These are phyloP conservation scores for Dendrophyllia cribrosa DNA, from an alignment of 64 coral and sea anemone species.

Conservation along the genomic window DNA sequence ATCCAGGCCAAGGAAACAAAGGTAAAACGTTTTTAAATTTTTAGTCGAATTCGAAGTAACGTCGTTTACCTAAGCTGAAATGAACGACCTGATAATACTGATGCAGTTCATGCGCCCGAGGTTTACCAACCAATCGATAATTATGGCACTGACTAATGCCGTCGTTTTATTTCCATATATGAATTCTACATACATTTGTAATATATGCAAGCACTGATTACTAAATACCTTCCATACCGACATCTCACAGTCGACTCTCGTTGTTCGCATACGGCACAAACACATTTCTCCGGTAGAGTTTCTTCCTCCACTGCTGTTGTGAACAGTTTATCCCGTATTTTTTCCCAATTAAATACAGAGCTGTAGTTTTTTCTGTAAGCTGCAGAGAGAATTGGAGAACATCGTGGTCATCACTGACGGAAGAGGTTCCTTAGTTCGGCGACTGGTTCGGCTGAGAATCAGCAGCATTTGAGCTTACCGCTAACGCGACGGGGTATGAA, in stretches of 20 bases:
- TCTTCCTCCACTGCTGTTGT: constrained; percentile 34
- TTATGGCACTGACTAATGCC: too few relatives aligned
- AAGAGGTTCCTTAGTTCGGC: background rate
- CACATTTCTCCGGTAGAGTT: constrained; percentile 1
- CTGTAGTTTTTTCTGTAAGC: constrained; percentile 14
- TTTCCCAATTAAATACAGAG: constrained; percentile 31
- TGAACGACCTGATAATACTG: too few relatives aligned
- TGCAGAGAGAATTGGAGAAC: constrained; percentile 10
- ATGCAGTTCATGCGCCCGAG: too few relatives aligned
- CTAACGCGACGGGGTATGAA: background rate
- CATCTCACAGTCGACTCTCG: constrained; percentile 33
- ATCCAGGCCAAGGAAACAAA: too few relatives aligned
- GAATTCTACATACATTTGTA: too few relatives aligned
- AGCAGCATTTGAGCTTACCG: background rate
- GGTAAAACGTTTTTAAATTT: too few relatives aligned
- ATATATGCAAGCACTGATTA: too few relatives aligned
- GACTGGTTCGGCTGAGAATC: constrained; percentile 19
- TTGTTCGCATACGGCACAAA: constrained; percentile 32
- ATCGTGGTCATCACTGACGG: background rate
- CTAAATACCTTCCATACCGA: constrained; percentile 1
- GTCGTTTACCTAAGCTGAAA: too few relatives aligned
- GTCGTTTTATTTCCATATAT: too few relatives aligned
- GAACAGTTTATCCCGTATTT: constrained; percentile 9
- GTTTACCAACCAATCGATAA: too few relatives aligned
- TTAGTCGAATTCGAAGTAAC: too few relatives aligned